These are phyloP conservation scores for Heliconius ismenius DNA, from an alignment of 2,888 invertebrate species.

Conservation along the genomic window DNA sequence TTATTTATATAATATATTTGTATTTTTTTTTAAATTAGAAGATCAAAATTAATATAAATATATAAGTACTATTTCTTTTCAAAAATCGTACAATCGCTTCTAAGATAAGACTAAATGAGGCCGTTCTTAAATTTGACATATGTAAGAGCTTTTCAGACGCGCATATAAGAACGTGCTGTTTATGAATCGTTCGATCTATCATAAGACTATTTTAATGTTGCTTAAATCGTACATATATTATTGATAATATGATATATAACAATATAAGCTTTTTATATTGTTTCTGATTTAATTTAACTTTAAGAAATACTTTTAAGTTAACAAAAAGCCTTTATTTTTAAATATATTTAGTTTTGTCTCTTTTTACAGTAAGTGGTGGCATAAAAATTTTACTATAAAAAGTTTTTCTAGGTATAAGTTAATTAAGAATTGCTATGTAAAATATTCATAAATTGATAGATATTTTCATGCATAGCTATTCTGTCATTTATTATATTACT, in stretches of 20 bases:
- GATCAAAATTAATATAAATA: not conserved
- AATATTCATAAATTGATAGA: not conserved
- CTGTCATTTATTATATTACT: not conserved
- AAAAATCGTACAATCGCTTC: not conserved
- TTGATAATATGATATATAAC: not conserved
- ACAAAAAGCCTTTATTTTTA: not conserved
- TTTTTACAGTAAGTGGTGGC: not conserved
- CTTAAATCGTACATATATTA: not conserved
- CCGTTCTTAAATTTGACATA: not conserved
- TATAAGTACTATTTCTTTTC: not conserved
- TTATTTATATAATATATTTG: not conserved
- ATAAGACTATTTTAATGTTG: not conserved
- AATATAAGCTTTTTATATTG: not conserved
- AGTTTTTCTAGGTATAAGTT: not conserved
- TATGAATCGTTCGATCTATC: not conserved
- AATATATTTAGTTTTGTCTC: not conserved
- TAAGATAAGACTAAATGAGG: not conserved
- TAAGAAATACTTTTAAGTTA: not conserved
- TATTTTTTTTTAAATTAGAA: not conserved
- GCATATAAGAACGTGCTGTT: not conserved
- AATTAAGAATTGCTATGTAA: not conserved
- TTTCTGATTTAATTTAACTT: not conserved
- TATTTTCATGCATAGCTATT: not conserved
- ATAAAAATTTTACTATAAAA: not conserved
- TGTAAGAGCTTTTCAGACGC: conserved; percentile 3